phyloP scores from a whole-genome alignment of 1,140 invertebrate species.

The Euwallacea fornicatus region DNA sequence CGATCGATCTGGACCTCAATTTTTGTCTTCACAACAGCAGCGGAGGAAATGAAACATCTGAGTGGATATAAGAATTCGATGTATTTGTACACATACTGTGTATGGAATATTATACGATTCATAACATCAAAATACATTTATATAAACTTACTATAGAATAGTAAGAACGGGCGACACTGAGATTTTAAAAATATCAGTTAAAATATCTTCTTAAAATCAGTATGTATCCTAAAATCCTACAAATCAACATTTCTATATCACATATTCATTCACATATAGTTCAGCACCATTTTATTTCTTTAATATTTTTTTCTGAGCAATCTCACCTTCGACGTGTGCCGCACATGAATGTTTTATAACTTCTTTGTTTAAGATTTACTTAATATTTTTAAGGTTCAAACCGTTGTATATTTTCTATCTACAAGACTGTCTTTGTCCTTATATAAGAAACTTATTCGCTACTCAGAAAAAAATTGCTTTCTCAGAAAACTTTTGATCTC shows the following conservation, averaged over 20 bases:
- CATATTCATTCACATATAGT: conserved; percentile 42
- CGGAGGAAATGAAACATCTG: conserved; percentile 10
- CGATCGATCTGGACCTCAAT: too few relatives aligned
- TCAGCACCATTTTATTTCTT: conserved; percentile 43
- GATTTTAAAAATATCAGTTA: conserved; percentile 40
- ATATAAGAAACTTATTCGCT: too few relatives aligned
- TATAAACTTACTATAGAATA: conserved; percentile 36
- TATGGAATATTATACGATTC: conserved; percentile 36
- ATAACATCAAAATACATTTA: conserved; percentile 41
- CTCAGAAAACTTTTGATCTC: too few relatives aligned
- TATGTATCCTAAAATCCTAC: conserved; percentile 39
- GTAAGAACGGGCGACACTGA: conserved; percentile 36
- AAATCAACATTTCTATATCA: conserved; percentile 46
- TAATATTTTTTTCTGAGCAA: conserved; percentile 40
- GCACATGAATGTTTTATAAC: not conserved
- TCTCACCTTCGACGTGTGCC: conserved; percentile 14
- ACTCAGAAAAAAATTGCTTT: too few relatives aligned
- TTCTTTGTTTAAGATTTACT: too few relatives aligned
- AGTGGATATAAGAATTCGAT: conserved; percentile 38
- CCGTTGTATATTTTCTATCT: too few relatives aligned
- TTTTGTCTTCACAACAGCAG: too few relatives aligned
- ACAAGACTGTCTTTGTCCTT: too few relatives aligned
- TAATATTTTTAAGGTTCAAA: too few relatives aligned
- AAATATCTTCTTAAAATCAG: conserved; percentile 38
- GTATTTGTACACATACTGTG: conserved; percentile 40